A percentile compares a stretch with the other conserved stretches of the same genome.
Conservation (phyloP, 1,140 invertebrate species). For the Drosophila erecta region DNA sequence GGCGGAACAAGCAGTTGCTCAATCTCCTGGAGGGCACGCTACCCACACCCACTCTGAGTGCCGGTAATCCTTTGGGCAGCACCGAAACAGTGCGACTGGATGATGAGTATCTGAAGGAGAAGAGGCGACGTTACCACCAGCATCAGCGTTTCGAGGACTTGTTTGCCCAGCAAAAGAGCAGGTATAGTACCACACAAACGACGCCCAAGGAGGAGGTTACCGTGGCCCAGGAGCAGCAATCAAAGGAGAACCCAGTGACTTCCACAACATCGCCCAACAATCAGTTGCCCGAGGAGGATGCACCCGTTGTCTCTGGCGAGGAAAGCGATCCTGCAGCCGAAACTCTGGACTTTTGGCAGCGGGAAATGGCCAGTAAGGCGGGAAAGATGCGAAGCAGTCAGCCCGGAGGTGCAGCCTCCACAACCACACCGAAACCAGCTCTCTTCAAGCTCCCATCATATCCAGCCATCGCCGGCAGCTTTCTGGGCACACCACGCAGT, state of each 20-base stretch:
- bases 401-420: background rate
- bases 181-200: background rate
- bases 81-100: conserved; percentile 52
- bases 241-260: background rate
- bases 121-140: conserved; percentile 72
- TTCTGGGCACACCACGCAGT: conserved; percentile 70
- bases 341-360: conserved; percentile 54
- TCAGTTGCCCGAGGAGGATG: conserved; percentile 36
- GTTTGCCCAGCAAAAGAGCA: conserved; percentile 53
- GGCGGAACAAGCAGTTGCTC: conserved; percentile 76
- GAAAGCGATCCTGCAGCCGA: background rate
- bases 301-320: background rate
- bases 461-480: conserved; percentile 66
- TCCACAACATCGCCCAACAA: conserved; percentile 13
- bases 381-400: background rate
- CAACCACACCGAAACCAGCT: conserved; percentile 57
- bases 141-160: conserved; percentile 51
- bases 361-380: conserved; percentile 47
- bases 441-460: conserved; percentile 70
- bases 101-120: conserved; percentile 75
- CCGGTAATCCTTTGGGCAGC: background rate
- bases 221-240: background rate
- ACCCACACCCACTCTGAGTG: conserved; percentile 42
- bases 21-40: conserved; percentile 77
- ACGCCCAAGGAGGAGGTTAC: background rate